A percentile compares a stretch with the other conserved stretches of the same genome.
Evolutionary conservation across 1,140 invertebrate genomes (phyloP).

Genomic region (Nylanderia fulva): DNA sequence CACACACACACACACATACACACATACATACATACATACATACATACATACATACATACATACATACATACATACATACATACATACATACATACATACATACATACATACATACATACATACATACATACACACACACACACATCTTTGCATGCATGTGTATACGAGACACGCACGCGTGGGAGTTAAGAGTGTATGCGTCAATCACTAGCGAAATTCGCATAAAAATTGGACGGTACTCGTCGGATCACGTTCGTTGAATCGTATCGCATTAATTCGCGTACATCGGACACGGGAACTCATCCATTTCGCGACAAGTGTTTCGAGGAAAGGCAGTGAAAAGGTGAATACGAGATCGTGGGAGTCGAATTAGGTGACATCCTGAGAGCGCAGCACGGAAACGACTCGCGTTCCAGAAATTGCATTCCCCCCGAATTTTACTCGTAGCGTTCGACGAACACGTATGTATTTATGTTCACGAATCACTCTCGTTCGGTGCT

Average conservation of each 20-base stretch:
- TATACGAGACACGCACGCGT: slow-evolving; percentile 69
- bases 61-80: too few relatives aligned
- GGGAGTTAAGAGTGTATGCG: slow-evolving; percentile 73
- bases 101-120: neutral
- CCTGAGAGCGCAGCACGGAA: slow-evolving; percentile 50
- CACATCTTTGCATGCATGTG: neutral
- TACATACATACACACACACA: neutral
- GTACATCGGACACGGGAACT: neutral
- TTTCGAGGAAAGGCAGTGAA: neutral
- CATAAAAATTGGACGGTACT: neutral
- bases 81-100: neutral
- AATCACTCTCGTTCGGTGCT: too few relatives aligned
- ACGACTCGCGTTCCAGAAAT: slow-evolving; percentile 14
- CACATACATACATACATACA: too few relatives aligned
- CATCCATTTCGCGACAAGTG: neutral
- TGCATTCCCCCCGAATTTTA: neutral
- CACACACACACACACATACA: too few relatives aligned
- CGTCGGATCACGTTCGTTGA: neutral
- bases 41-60: too few relatives aligned
- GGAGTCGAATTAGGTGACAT: slow-evolving; percentile 74
- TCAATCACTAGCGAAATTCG: slow-evolving; percentile 61
- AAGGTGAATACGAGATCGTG: slow-evolving; percentile 58
- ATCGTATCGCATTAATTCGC: neutral
- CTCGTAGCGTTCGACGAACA: neutral
- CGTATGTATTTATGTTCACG: neutral